These are phyloP conservation scores for Platypus cylindrus DNA, from an alignment of 2,888 invertebrate species.

Conservation along the genomic window DNA sequence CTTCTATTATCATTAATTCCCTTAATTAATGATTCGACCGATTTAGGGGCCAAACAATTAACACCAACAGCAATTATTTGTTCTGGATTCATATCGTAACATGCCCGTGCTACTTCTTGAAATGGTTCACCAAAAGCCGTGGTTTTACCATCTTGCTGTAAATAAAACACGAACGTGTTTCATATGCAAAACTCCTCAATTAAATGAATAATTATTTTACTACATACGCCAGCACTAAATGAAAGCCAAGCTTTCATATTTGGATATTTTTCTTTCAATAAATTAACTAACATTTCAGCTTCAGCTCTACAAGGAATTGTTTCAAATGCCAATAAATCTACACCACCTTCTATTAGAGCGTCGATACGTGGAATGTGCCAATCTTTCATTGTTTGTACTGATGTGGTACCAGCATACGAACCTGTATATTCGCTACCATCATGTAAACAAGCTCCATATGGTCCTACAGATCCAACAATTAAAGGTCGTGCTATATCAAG, in stretches of 20 bases:
- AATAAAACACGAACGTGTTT: neutral
- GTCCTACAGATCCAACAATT: conserved; percentile 83
- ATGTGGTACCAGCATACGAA: conserved; percentile 54
- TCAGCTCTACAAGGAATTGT: conserved; percentile 80
- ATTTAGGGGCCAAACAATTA: conserved; percentile 68
- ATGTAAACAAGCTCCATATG: conserved; percentile 80
- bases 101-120: conserved; percentile 53
- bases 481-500: conserved; percentile 37
- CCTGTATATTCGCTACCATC: conserved; percentile 94
- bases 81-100: conserved; percentile 46
- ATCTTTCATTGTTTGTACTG: conserved; percentile 50
- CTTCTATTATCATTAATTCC: conserved; percentile 39
- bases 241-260: conserved; percentile 71
- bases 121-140: conserved; percentile 75
- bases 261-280: conserved; percentile 64
- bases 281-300: conserved; percentile 67
- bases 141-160: conserved; percentile 43
- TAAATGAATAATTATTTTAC: neutral
- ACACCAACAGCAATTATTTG: conserved; percentile 79
- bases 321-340: conserved; percentile 78
- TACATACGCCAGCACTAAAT: conserved; percentile 69
- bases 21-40: conserved; percentile 48
- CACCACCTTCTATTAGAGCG: conserved; percentile 66
- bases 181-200: neutral
- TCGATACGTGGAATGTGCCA: conserved; percentile 79